Evolutionary conservation across 2,797 vertebrate species (phyloP).

Genomic region (Adelosebastes latens): DNA sequence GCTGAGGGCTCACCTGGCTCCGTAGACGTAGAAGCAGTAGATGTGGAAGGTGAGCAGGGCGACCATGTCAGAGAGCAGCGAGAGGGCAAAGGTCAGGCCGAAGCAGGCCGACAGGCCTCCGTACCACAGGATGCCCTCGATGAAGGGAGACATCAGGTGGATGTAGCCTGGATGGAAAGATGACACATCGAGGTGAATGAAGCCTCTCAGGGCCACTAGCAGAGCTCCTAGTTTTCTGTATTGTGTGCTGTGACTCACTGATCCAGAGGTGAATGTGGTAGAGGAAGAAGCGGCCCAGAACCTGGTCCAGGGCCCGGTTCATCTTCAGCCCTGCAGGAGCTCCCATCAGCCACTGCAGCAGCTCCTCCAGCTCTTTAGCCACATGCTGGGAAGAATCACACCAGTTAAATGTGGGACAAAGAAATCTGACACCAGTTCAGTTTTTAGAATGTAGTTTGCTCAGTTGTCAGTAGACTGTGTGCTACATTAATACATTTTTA

Average conservation of each 20-base stretch:
- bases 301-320: slow-evolving; percentile 95
- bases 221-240: background rate
- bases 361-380: slow-evolving; percentile 90
- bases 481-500: too few species aligned
- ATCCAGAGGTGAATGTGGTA: slow-evolving; percentile 99
- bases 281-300: slow-evolving; percentile 97
- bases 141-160: slow-evolving; percentile 96
- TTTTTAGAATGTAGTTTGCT: background rate
- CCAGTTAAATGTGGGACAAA: background rate
- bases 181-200: background rate
- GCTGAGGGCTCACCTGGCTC: slow-evolving; percentile 87
- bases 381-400: slow-evolving; percentile 79
- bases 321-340: slow-evolving; percentile 97
- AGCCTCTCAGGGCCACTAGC: background rate
- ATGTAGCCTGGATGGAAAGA: slow-evolving; percentile 88
- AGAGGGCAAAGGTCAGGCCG: slow-evolving; percentile 92
- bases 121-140: slow-evolving; percentile 96
- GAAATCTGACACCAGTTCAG: background rate
- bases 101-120: slow-evolving; percentile 93
- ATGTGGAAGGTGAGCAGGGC: slow-evolving; percentile 98
- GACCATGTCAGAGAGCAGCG: slow-evolving; percentile 94
- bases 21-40: slow-evolving; percentile 99
- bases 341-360: slow-evolving; percentile 98
- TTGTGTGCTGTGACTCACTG: slow-evolving; percentile 85
- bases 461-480: background rate